Evolutionary conservation across 2,888 invertebrate species (phyloP).

Genomic region (Abscondita cerata): DNA sequence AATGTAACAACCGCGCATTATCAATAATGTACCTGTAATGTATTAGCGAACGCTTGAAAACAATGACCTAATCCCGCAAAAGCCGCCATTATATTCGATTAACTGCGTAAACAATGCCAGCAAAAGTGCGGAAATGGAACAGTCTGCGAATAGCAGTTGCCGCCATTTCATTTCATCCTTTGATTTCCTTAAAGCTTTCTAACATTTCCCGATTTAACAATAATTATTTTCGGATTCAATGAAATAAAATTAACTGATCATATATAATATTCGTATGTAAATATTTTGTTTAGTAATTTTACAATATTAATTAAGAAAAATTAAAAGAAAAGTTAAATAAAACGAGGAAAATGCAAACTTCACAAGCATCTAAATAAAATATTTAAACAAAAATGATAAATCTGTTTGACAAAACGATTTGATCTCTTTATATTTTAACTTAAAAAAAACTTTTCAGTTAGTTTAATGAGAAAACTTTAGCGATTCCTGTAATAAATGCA

Average conservation of each 20-base stretch:
- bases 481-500: neutral
- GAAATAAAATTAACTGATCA: neutral
- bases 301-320: neutral
- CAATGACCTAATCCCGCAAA: constrained; percentile 37
- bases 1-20: constrained; percentile 16
- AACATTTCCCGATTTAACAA: constrained; percentile 15
- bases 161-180: constrained; percentile 28
- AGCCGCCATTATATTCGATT: constrained; percentile 38
- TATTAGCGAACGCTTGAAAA: constrained; percentile 26
- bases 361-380: neutral
- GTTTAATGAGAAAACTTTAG: constrained; percentile 1
- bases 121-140: constrained; percentile 32
- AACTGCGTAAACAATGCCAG: constrained; percentile 37
- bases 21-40: constrained; percentile 26
- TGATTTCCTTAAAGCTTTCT: constrained; percentile 34
- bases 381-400: no score
- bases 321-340: neutral
- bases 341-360: neutral
- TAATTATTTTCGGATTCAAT: constrained; percentile 9
- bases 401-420: neutral
- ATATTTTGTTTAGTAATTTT: no score
- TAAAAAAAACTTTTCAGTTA: neutral
- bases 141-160: constrained; percentile 17
- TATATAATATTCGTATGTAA: no score
- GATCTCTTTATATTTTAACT: constrained; percentile 2